Conservation (phyloP, 2,797 vertebrate species). For the Coccyzus lansbergi region DNA sequence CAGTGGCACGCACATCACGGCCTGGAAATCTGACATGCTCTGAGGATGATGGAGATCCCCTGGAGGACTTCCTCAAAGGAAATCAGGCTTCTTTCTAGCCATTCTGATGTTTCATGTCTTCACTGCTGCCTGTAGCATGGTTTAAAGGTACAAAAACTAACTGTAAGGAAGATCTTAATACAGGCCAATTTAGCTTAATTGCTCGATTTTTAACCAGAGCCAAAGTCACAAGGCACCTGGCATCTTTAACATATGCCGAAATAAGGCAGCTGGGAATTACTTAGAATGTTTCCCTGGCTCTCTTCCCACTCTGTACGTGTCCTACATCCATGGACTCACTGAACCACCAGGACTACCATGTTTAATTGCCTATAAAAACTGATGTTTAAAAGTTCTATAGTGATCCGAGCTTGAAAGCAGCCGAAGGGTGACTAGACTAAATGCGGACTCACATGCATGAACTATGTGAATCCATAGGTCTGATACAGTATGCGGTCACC, state of each 20-base stretch:
- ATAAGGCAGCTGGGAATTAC: background rate
- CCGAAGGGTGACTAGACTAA: background rate
- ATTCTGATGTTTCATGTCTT: background rate
- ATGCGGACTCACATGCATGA: background rate
- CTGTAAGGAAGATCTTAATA: constrained; percentile 8
- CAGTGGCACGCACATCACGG: background rate
- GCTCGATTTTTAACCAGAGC: constrained; percentile 26
- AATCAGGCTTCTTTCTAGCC: background rate
- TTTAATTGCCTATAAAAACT: background rate
- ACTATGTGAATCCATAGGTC: background rate
- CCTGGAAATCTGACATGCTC: background rate
- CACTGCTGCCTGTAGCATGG: background rate
- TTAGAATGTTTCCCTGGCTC: background rate
- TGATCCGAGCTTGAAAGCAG: background rate
- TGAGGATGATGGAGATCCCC: background rate
- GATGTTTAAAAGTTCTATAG: background rate
- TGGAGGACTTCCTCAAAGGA: background rate
- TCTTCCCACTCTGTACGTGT: background rate
- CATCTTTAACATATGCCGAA: background rate
- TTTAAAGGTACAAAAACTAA: background rate
- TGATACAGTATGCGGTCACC: background rate
- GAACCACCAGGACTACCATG: background rate
- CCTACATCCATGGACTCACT: background rate
- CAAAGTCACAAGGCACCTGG: constrained; percentile 11
- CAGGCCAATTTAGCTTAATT: constrained; percentile 32